phyloP scores from a whole-genome alignment of 2,113 vertebrate species.

The Apteryx owenii region DNA sequence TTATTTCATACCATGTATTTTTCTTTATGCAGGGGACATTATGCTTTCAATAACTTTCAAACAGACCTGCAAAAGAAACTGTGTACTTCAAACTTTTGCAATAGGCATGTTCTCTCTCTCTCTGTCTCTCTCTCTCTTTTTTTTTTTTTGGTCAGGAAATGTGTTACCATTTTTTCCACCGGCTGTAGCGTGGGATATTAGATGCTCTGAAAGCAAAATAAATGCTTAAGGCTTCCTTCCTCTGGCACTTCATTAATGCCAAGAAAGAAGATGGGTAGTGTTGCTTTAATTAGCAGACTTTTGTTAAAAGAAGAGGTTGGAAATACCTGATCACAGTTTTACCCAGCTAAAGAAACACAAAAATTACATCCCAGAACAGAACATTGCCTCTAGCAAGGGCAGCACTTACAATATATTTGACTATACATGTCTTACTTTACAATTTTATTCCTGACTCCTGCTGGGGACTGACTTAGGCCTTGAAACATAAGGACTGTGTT shows the following conservation, averaged over 20 bases:
- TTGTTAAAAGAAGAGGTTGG: not conserved
- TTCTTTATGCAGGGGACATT: not conserved
- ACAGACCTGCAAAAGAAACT: not conserved
- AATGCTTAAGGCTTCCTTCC: slow-evolving; percentile 42
- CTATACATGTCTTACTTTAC: not conserved
- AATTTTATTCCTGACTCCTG: slow-evolving; percentile 27
- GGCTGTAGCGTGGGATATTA: not conserved
- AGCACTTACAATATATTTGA: not conserved
- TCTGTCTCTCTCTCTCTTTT: not conserved
- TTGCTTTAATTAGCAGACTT: slow-evolving; percentile 38
- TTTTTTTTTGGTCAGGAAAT: not conserved
- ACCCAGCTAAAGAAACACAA: not conserved
- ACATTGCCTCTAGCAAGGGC: not conserved
- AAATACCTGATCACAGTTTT: slow-evolving; percentile 25
- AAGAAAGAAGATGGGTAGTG: not conserved
- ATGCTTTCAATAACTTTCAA: slow-evolving; percentile 40
- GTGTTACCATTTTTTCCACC: not conserved
- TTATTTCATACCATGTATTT: not conserved
- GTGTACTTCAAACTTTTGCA: not conserved
- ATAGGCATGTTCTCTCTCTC: not conserved
- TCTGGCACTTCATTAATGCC: slow-evolving; percentile 44
- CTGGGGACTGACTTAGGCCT: not conserved
- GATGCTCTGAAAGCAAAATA: slow-evolving; percentile 33
- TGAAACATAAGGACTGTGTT: not conserved
- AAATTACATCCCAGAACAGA: slow-evolving; percentile 30